Conservation (phyloP, 2,888 invertebrate species). For the Chrysina gloriosa region DNA sequence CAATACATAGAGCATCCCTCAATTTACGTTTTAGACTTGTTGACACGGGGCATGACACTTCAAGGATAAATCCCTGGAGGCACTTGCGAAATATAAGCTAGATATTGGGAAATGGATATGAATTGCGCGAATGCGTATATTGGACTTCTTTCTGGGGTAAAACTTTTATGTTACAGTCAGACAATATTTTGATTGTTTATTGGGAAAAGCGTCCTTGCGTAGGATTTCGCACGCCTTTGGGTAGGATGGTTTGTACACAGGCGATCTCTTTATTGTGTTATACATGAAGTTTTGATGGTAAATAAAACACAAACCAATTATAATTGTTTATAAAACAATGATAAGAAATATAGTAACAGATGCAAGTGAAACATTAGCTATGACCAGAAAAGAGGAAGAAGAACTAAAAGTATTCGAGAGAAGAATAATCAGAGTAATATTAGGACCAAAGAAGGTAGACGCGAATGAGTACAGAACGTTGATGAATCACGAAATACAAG, state of each 20-base stretch:
- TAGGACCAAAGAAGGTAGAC: too few relatives aligned
- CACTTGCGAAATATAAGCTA: constrained; percentile 23
- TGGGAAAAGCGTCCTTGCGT: neutral
- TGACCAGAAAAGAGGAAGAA: too few relatives aligned
- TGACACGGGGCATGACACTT: constrained; percentile 29
- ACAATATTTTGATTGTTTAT: constrained; percentile 22
- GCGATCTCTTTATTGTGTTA: neutral
- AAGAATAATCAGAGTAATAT: too few relatives aligned
- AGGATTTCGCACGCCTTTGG: neutral
- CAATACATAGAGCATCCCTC: constrained; percentile 30
- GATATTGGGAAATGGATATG: constrained; percentile 10
- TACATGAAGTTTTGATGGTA: too few relatives aligned
- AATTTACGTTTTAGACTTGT: constrained; percentile 32
- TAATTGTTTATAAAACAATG: too few relatives aligned
- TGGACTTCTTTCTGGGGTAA: neutral
- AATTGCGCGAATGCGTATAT: constrained; percentile 3
- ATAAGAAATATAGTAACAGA: too few relatives aligned
- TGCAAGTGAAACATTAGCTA: too few relatives aligned
- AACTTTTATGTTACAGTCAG: constrained; percentile 3
- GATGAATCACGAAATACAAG: too few relatives aligned
- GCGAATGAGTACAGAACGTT: too few relatives aligned
- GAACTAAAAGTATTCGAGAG: too few relatives aligned
- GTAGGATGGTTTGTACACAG: neutral
- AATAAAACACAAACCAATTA: too few relatives aligned
- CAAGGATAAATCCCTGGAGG: constrained; percentile 22